A percentile compares a stretch with the other conserved stretches of the same genome.
Evolutionary conservation across 2,888 invertebrate species (phyloP).

Genomic region (Synergus itoensis): DNA sequence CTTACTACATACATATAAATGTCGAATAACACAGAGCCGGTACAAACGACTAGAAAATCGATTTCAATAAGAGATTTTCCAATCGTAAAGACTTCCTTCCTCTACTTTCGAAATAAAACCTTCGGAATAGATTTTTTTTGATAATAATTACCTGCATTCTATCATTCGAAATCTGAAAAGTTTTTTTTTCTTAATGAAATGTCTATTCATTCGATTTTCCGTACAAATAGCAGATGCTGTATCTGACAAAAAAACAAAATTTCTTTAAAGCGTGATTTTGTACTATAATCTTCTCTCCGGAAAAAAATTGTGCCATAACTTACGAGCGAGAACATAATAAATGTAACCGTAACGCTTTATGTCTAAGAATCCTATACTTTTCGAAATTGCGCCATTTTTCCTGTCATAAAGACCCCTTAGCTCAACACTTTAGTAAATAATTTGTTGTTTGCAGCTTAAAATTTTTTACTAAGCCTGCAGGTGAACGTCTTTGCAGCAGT

Average conservation of each 20-base stretch:
- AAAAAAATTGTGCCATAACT: no score
- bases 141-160: not conserved
- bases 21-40: conserved; percentile 16
- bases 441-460: not conserved
- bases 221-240: no score
- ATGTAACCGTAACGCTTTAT: no score
- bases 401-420: no score
- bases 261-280: no score
- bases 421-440: not conserved
- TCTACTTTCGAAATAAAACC: not conserved
- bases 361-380: no score
- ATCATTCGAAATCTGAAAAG: not conserved
- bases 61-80: conserved; percentile 52
- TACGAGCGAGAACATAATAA: no score
- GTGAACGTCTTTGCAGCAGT: not conserved
- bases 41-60: conserved; percentile 42
- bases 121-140: not conserved
- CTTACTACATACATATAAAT: conserved; percentile 3
- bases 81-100: not conserved
- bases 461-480: not conserved
- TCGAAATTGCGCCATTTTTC: no score
- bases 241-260: no score
- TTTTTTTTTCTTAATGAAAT: not conserved
- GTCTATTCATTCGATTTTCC: no score
- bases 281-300: no score